Evolutionary conservation across 2,888 invertebrate genomes (phyloP).

Genomic region (Erebia aethiops): DNA sequence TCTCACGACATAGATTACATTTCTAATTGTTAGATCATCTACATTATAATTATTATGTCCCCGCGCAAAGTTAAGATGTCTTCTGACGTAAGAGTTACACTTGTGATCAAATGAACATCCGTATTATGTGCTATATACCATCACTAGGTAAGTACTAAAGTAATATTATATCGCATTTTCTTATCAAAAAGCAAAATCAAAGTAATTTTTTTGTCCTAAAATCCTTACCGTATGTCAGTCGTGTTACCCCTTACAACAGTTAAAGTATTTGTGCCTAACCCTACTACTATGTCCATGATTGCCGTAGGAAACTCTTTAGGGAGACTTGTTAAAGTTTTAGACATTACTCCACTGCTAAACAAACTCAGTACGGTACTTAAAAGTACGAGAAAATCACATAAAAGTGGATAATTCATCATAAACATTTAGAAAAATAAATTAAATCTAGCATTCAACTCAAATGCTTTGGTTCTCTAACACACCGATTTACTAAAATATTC

Average conservation of each 20-base stretch:
- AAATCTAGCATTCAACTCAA: background rate
- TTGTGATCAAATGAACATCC: too few species aligned
- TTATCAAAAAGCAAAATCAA: too few species aligned
- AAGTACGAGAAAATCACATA: background rate
- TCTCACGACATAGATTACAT: too few species aligned
- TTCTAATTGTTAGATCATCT: too few species aligned
- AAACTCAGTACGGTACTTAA: conserved; percentile 44
- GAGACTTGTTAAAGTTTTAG: conserved; percentile 54
- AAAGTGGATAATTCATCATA: background rate
- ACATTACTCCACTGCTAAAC: conserved; percentile 59
- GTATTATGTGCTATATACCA: too few species aligned
- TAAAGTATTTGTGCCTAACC: conserved; percentile 62
- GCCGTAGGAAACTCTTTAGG: conserved; percentile 67
- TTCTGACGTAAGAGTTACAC: too few species aligned
- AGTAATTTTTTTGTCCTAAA: background rate
- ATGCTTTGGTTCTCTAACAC: conserved; percentile 3
- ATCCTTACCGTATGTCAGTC: conserved; percentile 63
- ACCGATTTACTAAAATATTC: conserved; percentile 11
- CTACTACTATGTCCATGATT: conserved; percentile 70
- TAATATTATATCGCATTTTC: too few species aligned
- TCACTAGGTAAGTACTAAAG: too few species aligned
- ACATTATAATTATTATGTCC: too few species aligned
- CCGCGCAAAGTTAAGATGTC: too few species aligned
- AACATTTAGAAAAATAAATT: too few species aligned
- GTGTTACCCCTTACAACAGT: conserved; percentile 72